These are phyloP conservation scores for Eurytoma californica DNA, from an alignment of 2,888 invertebrate genomes.

Conservation along the genomic window DNA sequence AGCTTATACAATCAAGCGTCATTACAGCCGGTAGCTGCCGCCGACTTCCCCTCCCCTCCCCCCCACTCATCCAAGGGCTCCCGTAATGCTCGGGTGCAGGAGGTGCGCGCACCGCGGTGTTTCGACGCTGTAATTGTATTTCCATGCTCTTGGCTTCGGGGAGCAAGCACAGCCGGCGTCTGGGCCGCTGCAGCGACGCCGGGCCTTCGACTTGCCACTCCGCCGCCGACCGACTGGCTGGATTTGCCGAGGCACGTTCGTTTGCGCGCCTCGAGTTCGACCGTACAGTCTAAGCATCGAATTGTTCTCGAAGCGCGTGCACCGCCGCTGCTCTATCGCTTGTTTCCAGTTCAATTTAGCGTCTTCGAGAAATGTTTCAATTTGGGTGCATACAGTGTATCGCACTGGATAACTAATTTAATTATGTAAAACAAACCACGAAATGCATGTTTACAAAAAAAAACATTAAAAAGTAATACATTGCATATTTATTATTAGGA, in stretches of 20 bases:
- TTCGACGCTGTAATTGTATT: constrained; percentile 72
- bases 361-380: no score
- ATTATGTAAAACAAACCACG: no score
- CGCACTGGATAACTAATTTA: no score
- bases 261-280: not conserved
- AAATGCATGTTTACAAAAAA: no score
- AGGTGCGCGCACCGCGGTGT: constrained; percentile 49
- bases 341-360: no score
- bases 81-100: constrained; percentile 53
- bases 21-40: constrained; percentile 65
- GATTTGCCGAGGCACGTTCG: not conserved
- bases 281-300: no score
- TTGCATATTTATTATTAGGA: no score
- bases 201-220: not conserved
- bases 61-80: no score
- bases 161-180: constrained; percentile 56
- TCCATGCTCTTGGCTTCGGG: constrained; percentile 64
- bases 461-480: no score
- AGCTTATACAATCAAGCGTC: constrained; percentile 74
- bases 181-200: constrained; percentile 1
- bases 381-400: no score
- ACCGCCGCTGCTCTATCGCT: no score
- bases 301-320: no score
- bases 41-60: constrained; percentile 15
- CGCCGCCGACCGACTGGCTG: not conserved